Evolutionary conservation across 2,113 vertebrate species (phyloP).

Genomic region (Alethe castanea): DNA sequence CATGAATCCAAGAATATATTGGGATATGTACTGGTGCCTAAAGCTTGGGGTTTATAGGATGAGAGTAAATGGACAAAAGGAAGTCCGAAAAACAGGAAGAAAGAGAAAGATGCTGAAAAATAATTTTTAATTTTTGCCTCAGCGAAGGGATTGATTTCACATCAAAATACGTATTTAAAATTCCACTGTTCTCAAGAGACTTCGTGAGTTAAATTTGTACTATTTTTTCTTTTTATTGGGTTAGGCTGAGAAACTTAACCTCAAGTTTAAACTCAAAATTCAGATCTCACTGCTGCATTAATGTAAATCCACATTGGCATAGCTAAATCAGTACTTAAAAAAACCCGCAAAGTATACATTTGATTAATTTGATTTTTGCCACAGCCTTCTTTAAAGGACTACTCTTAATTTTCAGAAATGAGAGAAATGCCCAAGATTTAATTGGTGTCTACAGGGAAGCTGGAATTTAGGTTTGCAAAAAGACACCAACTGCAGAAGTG

Average conservation of each 20-base stretch:
- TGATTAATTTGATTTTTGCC: neutral
- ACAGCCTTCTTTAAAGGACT: neutral
- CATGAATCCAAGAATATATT: neutral
- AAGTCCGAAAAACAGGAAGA: neutral
- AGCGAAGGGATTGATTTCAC: neutral
- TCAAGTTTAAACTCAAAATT: neutral
- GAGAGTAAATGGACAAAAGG: neutral
- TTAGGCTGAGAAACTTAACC: neutral
- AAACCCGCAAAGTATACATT: neutral
- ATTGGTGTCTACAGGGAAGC: neutral
- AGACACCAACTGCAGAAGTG: neutral
- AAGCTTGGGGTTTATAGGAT: neutral
- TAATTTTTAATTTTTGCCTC: neutral
- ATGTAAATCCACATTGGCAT: neutral
- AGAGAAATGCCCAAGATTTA: neutral
- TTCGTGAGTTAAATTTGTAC: neutral
- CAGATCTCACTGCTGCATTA: neutral
- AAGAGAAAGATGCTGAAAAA: neutral
- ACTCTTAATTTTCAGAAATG: neutral
- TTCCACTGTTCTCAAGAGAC: neutral
- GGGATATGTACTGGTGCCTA: neutral
- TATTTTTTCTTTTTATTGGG: neutral
- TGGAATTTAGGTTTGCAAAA: neutral
- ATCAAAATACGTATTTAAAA: neutral
- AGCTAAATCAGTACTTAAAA: neutral